Base-by-base conservation (phyloP, 1,140 invertebrate species). In the Drosophila pseudoananassae region DNA sequence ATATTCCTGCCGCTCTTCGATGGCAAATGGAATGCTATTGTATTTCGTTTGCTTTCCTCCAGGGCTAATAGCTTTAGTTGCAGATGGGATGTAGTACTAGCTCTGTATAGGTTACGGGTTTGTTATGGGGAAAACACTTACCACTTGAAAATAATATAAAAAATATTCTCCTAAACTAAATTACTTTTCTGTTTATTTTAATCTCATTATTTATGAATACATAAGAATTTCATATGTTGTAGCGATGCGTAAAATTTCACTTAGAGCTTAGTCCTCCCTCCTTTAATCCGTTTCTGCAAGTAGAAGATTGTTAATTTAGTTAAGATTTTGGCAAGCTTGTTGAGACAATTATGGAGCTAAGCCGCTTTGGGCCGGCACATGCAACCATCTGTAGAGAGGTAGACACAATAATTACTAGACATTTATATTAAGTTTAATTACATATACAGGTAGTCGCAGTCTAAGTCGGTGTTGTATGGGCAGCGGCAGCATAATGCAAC, bases 381-480 rank as follows among this genome's bases (percentile, higher is more conserved):
- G 53, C 45, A 51, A n/a, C 29, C 38, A 40, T 14, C 23, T 20
- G 17, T 23, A 9, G 2, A 14, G 12, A 14, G 29, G 25, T 33
- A 56, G 61, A 61, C 73, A 59, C 45, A 69, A 71, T 77, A 77
- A 77, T 77, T 77, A 55, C 47, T 43, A 27, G 52, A 77, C 75
- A 77, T 77, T 77, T 77, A 77, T 77, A 71, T 77, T 77, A 77
- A 78, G 53, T 69, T 69, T 73, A 74, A 71, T 77, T 76, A 54
- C 54, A 54, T 45, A 53, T 40, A 38, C 46, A 45, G 15, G 25
- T 15, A 36, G 17, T 12, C 10, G 12, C 3, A 12, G 20, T 29
- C 25, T 36, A 14, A n/a, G 38, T 43, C n/a, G n/a, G 3, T 43
- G 38, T 14, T 15, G 40, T 43, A 43, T 17, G 40, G n/a, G 9